Conservation (phyloP, 2,888 invertebrate genomes). For the Thereva unica region DNA sequence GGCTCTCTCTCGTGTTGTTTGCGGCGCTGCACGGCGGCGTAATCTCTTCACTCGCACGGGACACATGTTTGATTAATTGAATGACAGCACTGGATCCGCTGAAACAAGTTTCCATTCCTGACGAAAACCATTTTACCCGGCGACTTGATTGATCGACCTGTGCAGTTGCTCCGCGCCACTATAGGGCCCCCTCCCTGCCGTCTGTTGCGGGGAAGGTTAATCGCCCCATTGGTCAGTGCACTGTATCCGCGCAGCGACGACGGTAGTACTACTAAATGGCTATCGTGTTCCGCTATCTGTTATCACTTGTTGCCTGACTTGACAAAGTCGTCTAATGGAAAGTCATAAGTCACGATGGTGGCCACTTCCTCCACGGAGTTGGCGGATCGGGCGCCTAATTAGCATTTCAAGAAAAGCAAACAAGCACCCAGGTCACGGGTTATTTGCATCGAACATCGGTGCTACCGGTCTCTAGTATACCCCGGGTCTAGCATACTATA, state of each 20-base stretch:
- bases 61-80: conserved; percentile 37
- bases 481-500: not conserved
- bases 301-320: conserved; percentile 24
- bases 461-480: not conserved
- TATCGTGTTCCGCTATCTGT: conserved; percentile 27
- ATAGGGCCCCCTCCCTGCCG: too few relatives aligned
- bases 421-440: conserved; percentile 35
- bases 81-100: conserved; percentile 33
- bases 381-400: conserved; percentile 19
- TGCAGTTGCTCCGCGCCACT: not conserved
- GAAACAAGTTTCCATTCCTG: conserved; percentile 14
- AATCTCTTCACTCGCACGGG: conserved; percentile 21
- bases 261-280: conserved; percentile 25
- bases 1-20: conserved; percentile 15
- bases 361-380: conserved; percentile 17
- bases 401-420: conserved; percentile 28
- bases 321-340: conserved; percentile 33
- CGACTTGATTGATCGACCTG: conserved; percentile 16
- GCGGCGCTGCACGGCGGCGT: conserved; percentile 16
- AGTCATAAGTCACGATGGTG: conserved; percentile 35
- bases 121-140: not conserved
- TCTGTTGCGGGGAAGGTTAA: too few relatives aligned
- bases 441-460: conserved; percentile 34
- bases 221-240: too few relatives aligned
- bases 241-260: not conserved